Base-by-base conservation (phyloP, 2,888 invertebrate species). In the Anarsia innoxiella region DNA sequence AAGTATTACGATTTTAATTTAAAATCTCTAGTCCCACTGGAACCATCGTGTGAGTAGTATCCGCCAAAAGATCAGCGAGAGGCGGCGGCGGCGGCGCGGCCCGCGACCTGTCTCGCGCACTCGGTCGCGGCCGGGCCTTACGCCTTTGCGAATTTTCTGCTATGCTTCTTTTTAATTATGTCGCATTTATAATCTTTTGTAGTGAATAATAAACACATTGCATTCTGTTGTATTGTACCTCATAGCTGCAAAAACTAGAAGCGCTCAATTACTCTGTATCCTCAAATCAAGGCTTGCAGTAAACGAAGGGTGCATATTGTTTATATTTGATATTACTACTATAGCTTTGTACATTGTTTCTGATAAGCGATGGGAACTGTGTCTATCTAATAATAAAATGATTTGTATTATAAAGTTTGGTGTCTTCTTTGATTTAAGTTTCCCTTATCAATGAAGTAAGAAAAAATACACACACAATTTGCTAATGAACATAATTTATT, bases 261-360 rank as follows among this genome's bases (percentile, higher is more conserved):
- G 78, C 84, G 83, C 83, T 84, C 83, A 84, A 84, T 82, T 77
- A 79, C 69, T 69, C 78, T 80, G 74, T 83, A 80, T 78, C 80
- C 80, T 79, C 73, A 71, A n/a, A 67, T 71, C 66, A 79, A 82
- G 80, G 83, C 84, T 84, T 83, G 78, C 83, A 83, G 83, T 79
- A 78, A 83, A 78, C 79, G 80, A 82, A 82, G 83, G 83, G 84
- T 83, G 84, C 84, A 83, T 83, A 83, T 82, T 84, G 83, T 84
- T 84, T 84, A 83, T 84, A 84, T 83, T 83, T 84, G 84, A 85
- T 85, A 86, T 85, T 85, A 83, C 84, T 85, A 84, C 82, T 87
- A 87, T 88, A 88, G 89, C 88, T 89, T 88, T 89, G 88, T 89
- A 88, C 88, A 88, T 88, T 88, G 84, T 87, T 88, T 88, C 87